A percentile compares a stretch with the other conserved stretches of the same genome.
phyloP scores from a whole-genome alignment of 1,140 invertebrate species.

The Physella acuta region DNA sequence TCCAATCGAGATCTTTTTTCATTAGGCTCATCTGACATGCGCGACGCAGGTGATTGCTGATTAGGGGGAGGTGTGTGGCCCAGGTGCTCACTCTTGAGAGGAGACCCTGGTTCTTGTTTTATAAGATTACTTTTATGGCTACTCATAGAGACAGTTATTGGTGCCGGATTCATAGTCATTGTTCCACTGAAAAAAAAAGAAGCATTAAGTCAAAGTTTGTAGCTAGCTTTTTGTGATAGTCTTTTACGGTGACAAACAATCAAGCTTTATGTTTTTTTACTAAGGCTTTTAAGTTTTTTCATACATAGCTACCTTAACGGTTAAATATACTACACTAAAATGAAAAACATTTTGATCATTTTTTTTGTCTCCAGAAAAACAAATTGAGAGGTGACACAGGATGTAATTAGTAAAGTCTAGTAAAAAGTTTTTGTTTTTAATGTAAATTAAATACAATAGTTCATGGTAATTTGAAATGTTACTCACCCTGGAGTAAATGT shows the following conservation, averaged over 20 bases:
- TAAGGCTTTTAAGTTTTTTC: too few species aligned
- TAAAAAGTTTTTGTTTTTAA: too few species aligned
- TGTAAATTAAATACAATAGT: too few species aligned
- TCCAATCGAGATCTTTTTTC: constrained; percentile 23
- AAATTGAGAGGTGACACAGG: too few species aligned
- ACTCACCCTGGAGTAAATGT: constrained; percentile 40
- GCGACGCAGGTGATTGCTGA: constrained; percentile 1
- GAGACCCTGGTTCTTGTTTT: constrained; percentile 27
- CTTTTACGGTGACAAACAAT: neutral
- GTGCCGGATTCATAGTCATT: constrained; percentile 18
- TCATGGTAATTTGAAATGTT: too few species aligned
- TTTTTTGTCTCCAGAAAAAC: too few species aligned
- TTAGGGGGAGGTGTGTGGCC: constrained; percentile 8
- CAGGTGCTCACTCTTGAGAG: constrained; percentile 5
- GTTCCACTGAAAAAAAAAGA: constrained; percentile 25
- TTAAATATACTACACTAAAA: too few species aligned
- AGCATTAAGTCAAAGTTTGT: neutral
- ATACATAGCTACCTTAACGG: too few species aligned
- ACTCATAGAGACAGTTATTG: constrained; percentile 6
- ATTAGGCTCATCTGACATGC: constrained; percentile 14
- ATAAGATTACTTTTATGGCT: constrained; percentile 12
- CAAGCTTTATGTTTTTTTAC: too few species aligned
- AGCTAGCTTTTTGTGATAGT: neutral
- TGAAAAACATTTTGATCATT: too few species aligned
- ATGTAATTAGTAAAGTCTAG: too few species aligned